Evolutionary conservation across 2,888 invertebrate genomes (phyloP), one percentile per base, ranked within the genome.

Genomic region (Plagodis pulveraria): DNA sequence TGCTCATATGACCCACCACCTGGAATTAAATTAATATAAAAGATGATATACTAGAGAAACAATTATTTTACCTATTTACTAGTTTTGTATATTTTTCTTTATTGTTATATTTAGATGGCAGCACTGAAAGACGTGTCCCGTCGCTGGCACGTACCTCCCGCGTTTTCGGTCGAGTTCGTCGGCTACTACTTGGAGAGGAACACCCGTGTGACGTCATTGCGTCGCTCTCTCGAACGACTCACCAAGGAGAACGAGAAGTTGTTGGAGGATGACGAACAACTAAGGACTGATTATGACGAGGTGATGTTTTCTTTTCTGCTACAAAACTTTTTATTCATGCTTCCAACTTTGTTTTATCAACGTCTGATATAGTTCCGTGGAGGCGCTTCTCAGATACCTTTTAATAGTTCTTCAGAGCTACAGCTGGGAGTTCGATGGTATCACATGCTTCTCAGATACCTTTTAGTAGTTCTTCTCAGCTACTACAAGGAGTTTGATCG

Each of bases 61-160:
- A 1, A 22, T 22, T 22, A 22, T 22, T 22, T 22, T 1, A 22
- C 22, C 4, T 22, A 22, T 22, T 22, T 22, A 22, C 22, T 22
- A 22, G 22, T 22, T 22, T 1, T 22, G 22, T 22, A 22, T 22
- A 4, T 22, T 22, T 4, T 22, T 22, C 22, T 22, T 22, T 22
- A 22, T 22, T 22, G 22, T 22, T 22, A 22, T 22, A 22, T 22
- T 22, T 22, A 94, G 93, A 89, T 95, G 73, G 95, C 96, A 50
- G 96, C 97, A 1, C 86, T 98, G 12, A 95, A 96, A 5, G 98
- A 98, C 77, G 96, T 98, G 6, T 94, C 97, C 8, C 97, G 98
- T 72, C 98, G 98, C 72, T 98, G 98, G 97, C 98, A 98, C 84
- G 96, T 99, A 63, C 96, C 97, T 0, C 98, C 98, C 0, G 98